phyloP scores from a whole-genome alignment of 2,797 vertebrate species.

The Hippoglossus hippoglossus region DNA sequence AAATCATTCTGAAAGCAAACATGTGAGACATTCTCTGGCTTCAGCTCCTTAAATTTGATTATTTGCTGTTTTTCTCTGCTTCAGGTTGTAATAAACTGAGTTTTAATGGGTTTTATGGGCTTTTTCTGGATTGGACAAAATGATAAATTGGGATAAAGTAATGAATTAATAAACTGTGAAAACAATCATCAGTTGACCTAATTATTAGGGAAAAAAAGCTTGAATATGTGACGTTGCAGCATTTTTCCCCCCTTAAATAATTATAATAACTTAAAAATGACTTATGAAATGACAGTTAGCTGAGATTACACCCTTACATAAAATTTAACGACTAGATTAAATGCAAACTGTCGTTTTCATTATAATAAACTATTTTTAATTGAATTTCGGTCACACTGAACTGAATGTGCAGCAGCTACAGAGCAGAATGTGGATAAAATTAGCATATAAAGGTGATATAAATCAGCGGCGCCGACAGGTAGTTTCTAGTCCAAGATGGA shows the following conservation, averaged over 20 bases:
- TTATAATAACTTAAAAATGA: not conserved
- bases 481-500: constrained; percentile 48
- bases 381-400: not conserved
- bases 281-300: too few species aligned
- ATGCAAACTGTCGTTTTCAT: not conserved
- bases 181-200: not conserved
- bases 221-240: too few species aligned
- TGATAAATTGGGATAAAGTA: not conserved
- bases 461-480: constrained; percentile 53
- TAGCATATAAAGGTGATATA: constrained; percentile 17
- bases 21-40: not conserved
- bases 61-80: too few species aligned
- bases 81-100: too few species aligned
- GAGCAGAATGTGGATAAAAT: constrained; percentile 5
- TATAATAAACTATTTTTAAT: not conserved
- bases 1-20: not conserved
- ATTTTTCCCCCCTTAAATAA: not conserved
- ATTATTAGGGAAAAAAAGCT: not conserved
- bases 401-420: constrained; percentile 8
- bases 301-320: not conserved
- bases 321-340: not conserved
- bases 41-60: not conserved
- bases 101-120: not conserved
- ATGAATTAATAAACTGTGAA: not conserved
- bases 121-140: too few species aligned